These are phyloP conservation scores for Cyclina sinensis DNA, from an alignment of 1,140 invertebrate species.

Conservation along the genomic window DNA sequence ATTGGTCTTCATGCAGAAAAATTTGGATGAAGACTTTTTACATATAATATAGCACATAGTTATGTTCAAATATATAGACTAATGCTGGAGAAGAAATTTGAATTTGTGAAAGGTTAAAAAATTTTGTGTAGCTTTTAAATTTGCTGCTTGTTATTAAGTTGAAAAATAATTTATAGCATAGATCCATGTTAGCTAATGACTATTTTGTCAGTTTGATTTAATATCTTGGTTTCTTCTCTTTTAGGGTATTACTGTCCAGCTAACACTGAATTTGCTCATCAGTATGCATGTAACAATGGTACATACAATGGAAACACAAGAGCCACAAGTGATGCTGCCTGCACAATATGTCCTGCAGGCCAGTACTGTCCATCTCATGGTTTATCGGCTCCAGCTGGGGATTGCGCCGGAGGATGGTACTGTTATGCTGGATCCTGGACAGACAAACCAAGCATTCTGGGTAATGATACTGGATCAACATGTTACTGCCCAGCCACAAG, in stretches of 20 bases:
- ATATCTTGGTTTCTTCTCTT: constrained; percentile 61
- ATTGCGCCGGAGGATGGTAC: constrained; percentile 83
- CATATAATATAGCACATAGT: no score
- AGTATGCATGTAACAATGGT: constrained; percentile 84
- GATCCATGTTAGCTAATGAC: no score
- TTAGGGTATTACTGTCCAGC: constrained; percentile 82
- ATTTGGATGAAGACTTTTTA: no score
- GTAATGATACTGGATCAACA: constrained; percentile 75
- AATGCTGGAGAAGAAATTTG: no score
- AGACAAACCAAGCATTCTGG: constrained; percentile 76
- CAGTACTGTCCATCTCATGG: constrained; percentile 81
- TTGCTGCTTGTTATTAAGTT: no score
- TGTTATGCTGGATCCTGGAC: constrained; percentile 83
- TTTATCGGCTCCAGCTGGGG: constrained; percentile 76
- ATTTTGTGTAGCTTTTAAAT: no score
- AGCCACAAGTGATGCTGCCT: constrained; percentile 72
- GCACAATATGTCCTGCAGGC: constrained; percentile 81
- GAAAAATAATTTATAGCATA: no score
- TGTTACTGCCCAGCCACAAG: constrained; percentile 81
- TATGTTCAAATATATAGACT: no score
- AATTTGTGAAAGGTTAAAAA: no score
- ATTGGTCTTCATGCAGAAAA: no score
- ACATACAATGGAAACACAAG: constrained; percentile 81
- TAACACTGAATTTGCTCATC: constrained; percentile 81
- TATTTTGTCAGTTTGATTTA: no score